These are phyloP conservation scores for Drepanosiphum platanoidis DNA, from an alignment of 2,888 invertebrate species.

Conservation along the genomic window DNA sequence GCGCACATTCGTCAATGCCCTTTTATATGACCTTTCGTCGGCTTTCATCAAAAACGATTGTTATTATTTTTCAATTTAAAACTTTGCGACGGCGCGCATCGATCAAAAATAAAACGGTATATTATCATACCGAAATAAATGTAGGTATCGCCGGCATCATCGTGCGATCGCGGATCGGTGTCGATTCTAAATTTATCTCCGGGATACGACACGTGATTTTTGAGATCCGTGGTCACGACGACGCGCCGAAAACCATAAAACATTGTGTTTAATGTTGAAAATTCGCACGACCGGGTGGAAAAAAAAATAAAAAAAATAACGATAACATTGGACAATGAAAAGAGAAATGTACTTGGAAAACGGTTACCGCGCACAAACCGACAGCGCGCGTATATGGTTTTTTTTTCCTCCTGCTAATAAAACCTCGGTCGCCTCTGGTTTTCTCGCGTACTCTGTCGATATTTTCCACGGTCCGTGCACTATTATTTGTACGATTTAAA, in stretches of 20 bases:
- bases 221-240: slow-evolving; percentile 15
- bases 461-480: background rate
- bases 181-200: slow-evolving; percentile 2
- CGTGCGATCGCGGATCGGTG: background rate
- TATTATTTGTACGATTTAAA: slow-evolving; percentile 18
- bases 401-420: slow-evolving; percentile 1
- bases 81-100: background rate
- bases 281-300: slow-evolving; percentile 34
- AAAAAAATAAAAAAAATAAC: background rate
- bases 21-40: background rate
- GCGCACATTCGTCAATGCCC: background rate
- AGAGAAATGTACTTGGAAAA: slow-evolving; percentile 31
- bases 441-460: background rate
- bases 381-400: background rate
- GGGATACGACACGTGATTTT: background rate
- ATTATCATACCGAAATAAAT: too few species aligned
- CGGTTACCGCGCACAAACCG: slow-evolving; percentile 23
- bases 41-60: background rate
- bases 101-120: too few species aligned
- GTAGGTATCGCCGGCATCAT: background rate
- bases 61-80: slow-evolving; percentile 10
- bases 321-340: slow-evolving; percentile 4
- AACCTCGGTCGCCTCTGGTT: background rate
- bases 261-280: background rate
- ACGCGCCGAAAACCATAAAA: background rate